These are phyloP conservation scores for Mimas tiliae DNA, from an alignment of 2,888 invertebrate species.

Conservation along the genomic window DNA sequence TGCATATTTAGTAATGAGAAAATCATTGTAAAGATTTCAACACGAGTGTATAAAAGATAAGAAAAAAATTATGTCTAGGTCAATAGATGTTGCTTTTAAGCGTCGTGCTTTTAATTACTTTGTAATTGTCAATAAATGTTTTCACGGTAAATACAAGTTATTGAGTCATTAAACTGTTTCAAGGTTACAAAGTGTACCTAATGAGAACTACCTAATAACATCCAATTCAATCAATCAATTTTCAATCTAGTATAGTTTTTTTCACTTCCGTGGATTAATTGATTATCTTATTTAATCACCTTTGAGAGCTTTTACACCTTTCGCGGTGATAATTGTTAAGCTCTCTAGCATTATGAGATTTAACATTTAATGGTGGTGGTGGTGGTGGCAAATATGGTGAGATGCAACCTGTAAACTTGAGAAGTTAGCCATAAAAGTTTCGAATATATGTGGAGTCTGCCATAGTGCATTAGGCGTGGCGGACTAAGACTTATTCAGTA, in stretches of 20 bases:
- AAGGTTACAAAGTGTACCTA: constrained; percentile 40
- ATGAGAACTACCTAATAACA: not conserved
- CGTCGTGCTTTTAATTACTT: constrained; percentile 37
- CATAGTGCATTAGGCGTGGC: too few species aligned
- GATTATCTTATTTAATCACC: not conserved
- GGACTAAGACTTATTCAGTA: too few species aligned
- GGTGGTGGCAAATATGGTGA: too few species aligned
- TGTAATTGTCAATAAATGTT: constrained; percentile 49
- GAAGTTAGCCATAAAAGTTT: too few species aligned
- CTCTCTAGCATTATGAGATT: too few species aligned
- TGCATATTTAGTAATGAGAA: constrained; percentile 1
- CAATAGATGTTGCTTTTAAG: constrained; percentile 35
- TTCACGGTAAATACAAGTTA: constrained; percentile 49
- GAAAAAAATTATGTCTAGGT: constrained; percentile 32
- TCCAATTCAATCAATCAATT: not conserved
- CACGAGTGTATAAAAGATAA: constrained; percentile 32
- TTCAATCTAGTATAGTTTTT: not conserved
- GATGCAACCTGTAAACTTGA: too few species aligned
- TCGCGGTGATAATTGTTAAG: too few species aligned
- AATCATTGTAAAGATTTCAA: constrained; percentile 29
- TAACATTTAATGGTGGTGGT: too few species aligned
- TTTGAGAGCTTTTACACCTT: too few species aligned
- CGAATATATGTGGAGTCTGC: too few species aligned
- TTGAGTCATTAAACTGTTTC: constrained; percentile 44
- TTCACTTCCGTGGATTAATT: not conserved